A percentile compares a stretch with the other conserved stretches of the same genome.
Conservation (phyloP, 1,140 invertebrate species). For the Rhyzopertha dominica region DNA sequence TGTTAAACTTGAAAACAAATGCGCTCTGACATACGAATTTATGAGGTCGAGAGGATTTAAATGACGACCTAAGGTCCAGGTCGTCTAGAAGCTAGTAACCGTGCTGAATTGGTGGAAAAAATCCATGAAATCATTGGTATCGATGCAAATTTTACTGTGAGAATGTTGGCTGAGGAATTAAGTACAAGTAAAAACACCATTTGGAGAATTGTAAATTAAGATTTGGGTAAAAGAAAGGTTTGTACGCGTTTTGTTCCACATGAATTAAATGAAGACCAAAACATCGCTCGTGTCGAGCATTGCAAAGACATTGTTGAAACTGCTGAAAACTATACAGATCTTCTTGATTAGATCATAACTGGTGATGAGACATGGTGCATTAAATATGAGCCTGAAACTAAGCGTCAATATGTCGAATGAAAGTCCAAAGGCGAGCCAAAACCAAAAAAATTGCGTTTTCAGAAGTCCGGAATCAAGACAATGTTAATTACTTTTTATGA, state of each 20-base stretch:
- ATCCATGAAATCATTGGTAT: background rate
- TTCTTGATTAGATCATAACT: background rate
- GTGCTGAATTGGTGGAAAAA: conserved; percentile 1
- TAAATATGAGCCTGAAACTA: background rate
- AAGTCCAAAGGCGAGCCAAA: too few relatives aligned
- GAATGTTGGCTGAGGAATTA: background rate
- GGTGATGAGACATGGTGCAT: background rate
- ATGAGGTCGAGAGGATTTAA: background rate
- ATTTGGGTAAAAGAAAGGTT: conserved; percentile 5
- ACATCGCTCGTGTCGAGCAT: background rate
- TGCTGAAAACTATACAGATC: background rate
- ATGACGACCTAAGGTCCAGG: background rate
- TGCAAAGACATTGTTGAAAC: background rate
- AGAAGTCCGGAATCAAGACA: too few relatives aligned
- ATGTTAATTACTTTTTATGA: too few relatives aligned
- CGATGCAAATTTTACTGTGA: background rate
- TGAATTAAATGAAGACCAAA: conserved; percentile 2
- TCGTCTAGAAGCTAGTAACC: background rate
- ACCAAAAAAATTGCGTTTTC: too few relatives aligned
- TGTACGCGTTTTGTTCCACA: background rate
- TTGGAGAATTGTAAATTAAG: background rate
- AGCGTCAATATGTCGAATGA: too few relatives aligned
- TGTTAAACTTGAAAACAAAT: background rate
- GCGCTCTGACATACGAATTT: background rate
- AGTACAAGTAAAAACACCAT: background rate